A percentile compares a stretch with the other conserved stretches of the same genome.
Evolutionary conservation across 2,888 invertebrate species (phyloP).

Genomic region (Clivina fossor): DNA sequence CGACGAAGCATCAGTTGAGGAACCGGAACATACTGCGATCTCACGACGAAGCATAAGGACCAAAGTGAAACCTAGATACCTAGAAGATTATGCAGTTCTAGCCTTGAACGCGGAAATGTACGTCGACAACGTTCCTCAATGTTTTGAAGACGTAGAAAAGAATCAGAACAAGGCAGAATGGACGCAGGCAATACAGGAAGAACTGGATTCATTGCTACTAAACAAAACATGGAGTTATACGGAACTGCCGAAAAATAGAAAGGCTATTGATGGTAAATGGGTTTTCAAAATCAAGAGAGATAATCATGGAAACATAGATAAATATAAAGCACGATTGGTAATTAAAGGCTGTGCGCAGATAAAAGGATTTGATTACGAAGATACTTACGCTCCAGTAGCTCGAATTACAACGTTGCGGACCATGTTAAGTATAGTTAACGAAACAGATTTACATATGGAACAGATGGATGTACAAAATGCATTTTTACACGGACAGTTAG

Average conservation of each 20-base stretch:
- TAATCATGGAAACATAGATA: slow-evolving; percentile 30
- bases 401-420: no score
- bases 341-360: slow-evolving; percentile 1
- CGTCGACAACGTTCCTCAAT: slow-evolving; percentile 14
- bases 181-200: slow-evolving; percentile 2
- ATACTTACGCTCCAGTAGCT: no score
- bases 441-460: no score
- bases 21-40: neutral
- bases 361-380: no score
- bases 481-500: no score
- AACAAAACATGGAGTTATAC: slow-evolving; percentile 26
- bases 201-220: slow-evolving; percentile 7
- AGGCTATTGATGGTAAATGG: slow-evolving; percentile 34
- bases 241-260: slow-evolving; percentile 13
- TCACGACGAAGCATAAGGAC: neutral
- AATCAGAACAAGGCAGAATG: slow-evolving; percentile 7
- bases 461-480: no score
- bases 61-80: slow-evolving; percentile 2
- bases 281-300: slow-evolving; percentile 38
- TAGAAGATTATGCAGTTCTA: slow-evolving; percentile 14
- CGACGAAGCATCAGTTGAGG: slow-evolving; percentile 1
- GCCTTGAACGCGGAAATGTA: slow-evolving; percentile 9
- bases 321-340: neutral
- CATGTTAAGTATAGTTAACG: no score
- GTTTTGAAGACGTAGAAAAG: slow-evolving; percentile 2